These are phyloP conservation scores for Scaptomyza hsui DNA, from an alignment of 1,140 invertebrate genomes.

Conservation along the genomic window DNA sequence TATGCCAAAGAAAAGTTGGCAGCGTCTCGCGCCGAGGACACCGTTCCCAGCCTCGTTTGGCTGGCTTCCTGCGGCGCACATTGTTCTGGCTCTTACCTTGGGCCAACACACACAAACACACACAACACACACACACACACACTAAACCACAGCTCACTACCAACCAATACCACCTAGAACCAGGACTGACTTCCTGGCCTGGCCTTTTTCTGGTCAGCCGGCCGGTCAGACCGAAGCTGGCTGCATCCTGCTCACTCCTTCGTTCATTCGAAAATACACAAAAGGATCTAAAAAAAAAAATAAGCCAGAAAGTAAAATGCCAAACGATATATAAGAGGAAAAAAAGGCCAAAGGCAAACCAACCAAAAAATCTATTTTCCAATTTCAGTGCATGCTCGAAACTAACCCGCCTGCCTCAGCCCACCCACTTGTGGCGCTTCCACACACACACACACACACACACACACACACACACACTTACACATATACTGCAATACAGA, in stretches of 20 bases:
- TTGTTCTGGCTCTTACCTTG: conserved; percentile 62
- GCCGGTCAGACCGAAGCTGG: conserved; percentile 26
- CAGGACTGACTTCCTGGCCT: conserved; percentile 65
- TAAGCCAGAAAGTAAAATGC: conserved; percentile 19
- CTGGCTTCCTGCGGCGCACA: conserved; percentile 28
- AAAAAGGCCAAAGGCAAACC: conserved; percentile 72
- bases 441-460: conserved; percentile 29
- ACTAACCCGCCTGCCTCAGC: conserved; percentile 38
- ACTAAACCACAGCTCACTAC: background rate
- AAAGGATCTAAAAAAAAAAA: conserved; percentile 31
- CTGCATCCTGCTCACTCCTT: conserved; percentile 38
- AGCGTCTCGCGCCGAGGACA: conserved; percentile 48
- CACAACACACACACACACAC: conserved; percentile 9
- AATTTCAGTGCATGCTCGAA: conserved; percentile 76
- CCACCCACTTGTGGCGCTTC: conserved; percentile 76
- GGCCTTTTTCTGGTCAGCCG: conserved; percentile 34
- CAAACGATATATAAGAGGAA: conserved; percentile 35
- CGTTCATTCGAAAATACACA: conserved; percentile 22
- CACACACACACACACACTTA: background rate
- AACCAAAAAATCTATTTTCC: conserved; percentile 83
- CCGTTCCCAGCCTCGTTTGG: conserved; percentile 9
- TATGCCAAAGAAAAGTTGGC: conserved; percentile 44
- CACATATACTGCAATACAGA: conserved; percentile 5
- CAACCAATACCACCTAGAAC: conserved; percentile 9
- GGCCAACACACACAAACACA: conserved; percentile 44